Percentiles rank a stretch among this genome's conserved stretches.
phyloP scores from a whole-genome alignment of 1,140 invertebrate genomes.

The Papilio dardanus region DNA sequence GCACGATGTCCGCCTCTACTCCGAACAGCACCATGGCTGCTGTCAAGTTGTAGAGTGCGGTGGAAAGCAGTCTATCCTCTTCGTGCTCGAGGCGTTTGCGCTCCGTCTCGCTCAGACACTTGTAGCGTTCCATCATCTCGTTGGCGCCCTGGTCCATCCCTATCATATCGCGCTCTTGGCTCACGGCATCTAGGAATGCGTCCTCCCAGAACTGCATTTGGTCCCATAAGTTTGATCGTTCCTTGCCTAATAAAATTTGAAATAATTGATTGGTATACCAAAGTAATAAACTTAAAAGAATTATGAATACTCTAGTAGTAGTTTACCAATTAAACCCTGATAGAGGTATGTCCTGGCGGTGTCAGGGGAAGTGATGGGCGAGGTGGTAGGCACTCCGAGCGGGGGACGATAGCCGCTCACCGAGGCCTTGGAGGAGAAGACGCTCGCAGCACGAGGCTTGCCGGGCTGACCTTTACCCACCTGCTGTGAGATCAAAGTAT shows the following conservation, averaged over 20 bases:
- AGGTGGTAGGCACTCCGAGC: slow-evolving; percentile 93
- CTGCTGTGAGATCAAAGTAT: not conserved
- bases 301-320: not conserved
- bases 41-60: slow-evolving; percentile 97
- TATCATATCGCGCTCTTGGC: slow-evolving; percentile 99
- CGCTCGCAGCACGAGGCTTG: slow-evolving; percentile 91
- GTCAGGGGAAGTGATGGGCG: slow-evolving; percentile 92
- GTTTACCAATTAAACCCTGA: slow-evolving; percentile 29
- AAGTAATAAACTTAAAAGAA: not conserved
- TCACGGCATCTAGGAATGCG: slow-evolving; percentile 98
- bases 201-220: slow-evolving; percentile 99
- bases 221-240: slow-evolving; percentile 96
- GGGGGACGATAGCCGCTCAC: slow-evolving; percentile 94
- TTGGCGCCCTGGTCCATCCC: slow-evolving; percentile 99
- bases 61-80: slow-evolving; percentile 97
- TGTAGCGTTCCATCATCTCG: slow-evolving; percentile 99
- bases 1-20: slow-evolving; percentile 93
- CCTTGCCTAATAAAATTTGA: slow-evolving; percentile 68
- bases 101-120: slow-evolving; percentile 96
- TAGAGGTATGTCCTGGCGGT: slow-evolving; percentile 95
- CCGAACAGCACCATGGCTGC: slow-evolving; percentile 98
- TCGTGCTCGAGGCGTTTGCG: slow-evolving; percentile 98
- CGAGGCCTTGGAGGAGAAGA: slow-evolving; percentile 96
- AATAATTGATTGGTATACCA: not conserved
- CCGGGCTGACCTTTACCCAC: slow-evolving; percentile 41